Conservation (phyloP, 2,797 vertebrate genomes). For the Phylloscopus collybita region DNA sequence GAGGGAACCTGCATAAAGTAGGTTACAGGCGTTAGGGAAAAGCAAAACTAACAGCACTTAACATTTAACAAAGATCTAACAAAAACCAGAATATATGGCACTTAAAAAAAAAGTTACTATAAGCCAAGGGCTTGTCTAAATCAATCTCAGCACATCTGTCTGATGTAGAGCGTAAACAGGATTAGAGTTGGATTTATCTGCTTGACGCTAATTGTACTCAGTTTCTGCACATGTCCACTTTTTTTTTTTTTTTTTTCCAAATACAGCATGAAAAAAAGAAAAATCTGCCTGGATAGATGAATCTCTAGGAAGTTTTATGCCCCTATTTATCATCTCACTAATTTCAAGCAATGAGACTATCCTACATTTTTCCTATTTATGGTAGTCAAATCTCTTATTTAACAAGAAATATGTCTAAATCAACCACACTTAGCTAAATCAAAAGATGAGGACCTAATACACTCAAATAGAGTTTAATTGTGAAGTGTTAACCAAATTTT, state of each 20-base stretch:
- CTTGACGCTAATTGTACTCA: constrained; percentile 90
- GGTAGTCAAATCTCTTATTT: constrained; percentile 71
- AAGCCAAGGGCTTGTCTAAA: constrained; percentile 86
- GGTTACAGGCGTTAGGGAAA: constrained; percentile 62
- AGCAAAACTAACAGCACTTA: constrained; percentile 67
- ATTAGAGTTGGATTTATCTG: constrained; percentile 90
- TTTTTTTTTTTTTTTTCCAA: constrained; percentile 41
- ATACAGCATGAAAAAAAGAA: constrained; percentile 72
- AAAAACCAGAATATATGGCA: constrained; percentile 74
- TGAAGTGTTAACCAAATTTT: constrained; percentile 62
- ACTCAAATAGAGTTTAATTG: constrained; percentile 68
- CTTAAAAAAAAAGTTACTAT: constrained; percentile 82
- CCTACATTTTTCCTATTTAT: constrained; percentile 66
- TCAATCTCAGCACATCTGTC: constrained; percentile 91
- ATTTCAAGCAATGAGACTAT: constrained; percentile 59
- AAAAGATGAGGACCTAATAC: constrained; percentile 64
- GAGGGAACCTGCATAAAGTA: constrained; percentile 70
- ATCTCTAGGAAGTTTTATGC: constrained; percentile 67
- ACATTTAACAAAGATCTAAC: constrained; percentile 76
- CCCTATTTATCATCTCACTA: constrained; percentile 48
- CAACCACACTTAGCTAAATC: constrained; percentile 70
- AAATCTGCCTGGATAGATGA: constrained; percentile 64
- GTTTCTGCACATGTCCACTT: constrained; percentile 86
- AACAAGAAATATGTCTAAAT: constrained; percentile 76
- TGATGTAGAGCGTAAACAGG: constrained; percentile 89